Evolutionary conservation across 2,797 vertebrate genomes (phyloP), one percentile per base, ranked within the genome.

Genomic region (Pseudotriccus pelzelni): DNA sequence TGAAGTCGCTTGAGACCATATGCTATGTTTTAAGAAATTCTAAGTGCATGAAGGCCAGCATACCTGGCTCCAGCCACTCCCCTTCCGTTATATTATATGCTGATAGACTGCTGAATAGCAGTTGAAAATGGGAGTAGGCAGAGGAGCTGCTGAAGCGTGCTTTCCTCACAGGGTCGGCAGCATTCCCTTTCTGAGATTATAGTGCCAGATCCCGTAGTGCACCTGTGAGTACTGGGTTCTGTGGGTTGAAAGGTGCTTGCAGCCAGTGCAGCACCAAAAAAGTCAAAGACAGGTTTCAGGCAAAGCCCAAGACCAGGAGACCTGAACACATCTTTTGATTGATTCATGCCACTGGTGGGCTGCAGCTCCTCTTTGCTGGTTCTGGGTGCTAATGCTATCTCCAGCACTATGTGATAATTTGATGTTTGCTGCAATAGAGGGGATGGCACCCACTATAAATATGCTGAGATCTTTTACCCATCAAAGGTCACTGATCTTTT

Each of bases 111-210:
- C 60, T 46, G 70, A 80, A 18, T 12, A 59, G 63, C 66, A 23
- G 24, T 39, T 86, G 63, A 78, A 88, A 89, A 75, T 79, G 52
- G 67, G 70, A 22, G 22, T 52, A 64, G 56, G 24, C 85, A 77
- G 52, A 90, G 55, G 14, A 79, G 34, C n/a, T 69, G 39, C 75
- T 70, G 56, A 78, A 93, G 49, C 2, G 0, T 56, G 27, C 25
- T 76, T 84, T 90, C 24, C 43, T 90, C 81, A 14, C 56, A 43
- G 16, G 27, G 10, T 73, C 41, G 55, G 58, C 52, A 79, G 66
- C 2, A 0, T 79, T 86, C 63, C 66, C 1, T 1, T 59, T 34
- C 67, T 1, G 0, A 41, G 43, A 58, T 56, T 1, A 0, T 47
- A 60, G 56, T 1, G 0, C 25, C 39, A 27, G 28, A 18, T 56